Conservation (phyloP, 2,797 vertebrate species). For the Microctenopoma lineatum region DNA sequence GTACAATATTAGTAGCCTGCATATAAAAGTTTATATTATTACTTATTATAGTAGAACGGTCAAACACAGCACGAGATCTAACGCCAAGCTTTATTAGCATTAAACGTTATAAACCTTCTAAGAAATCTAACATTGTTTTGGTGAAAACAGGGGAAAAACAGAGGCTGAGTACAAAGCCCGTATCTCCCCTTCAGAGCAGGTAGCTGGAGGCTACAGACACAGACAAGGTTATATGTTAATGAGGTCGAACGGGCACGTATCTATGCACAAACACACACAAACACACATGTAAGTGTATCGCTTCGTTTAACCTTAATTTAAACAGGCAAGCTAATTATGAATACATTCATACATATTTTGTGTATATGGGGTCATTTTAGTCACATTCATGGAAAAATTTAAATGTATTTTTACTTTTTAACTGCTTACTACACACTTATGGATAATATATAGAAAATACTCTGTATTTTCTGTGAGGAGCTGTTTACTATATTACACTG, state of each 20-base stretch:
- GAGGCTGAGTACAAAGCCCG: conserved; percentile 17
- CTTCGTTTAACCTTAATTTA: conserved; percentile 16
- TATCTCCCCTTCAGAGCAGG: conserved; percentile 21
- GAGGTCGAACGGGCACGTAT: conserved; percentile 8
- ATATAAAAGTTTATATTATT: no score
- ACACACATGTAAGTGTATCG: not conserved
- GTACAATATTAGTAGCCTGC: no score
- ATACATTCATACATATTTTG: conserved; percentile 14
- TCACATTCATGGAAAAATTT: not conserved
- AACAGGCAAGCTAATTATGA: conserved; percentile 18
- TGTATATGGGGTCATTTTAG: not conserved
- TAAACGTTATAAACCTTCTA: no score
- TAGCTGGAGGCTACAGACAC: conserved; percentile 42
- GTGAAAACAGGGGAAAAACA: conserved; percentile 19
- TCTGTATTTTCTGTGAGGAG: no score
- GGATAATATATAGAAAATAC: no score
- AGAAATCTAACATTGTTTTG: not conserved
- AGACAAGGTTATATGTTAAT: conserved; percentile 74
- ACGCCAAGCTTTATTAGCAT: no score
- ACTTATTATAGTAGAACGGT: not conserved
- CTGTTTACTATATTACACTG: no score
- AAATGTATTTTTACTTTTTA: no score
- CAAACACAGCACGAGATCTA: no score
- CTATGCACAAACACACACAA: conserved; percentile 2
- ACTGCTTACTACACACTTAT: no score